Conservation (phyloP, 2,113 vertebrate genomes). For the Nibea coibor region DNA sequence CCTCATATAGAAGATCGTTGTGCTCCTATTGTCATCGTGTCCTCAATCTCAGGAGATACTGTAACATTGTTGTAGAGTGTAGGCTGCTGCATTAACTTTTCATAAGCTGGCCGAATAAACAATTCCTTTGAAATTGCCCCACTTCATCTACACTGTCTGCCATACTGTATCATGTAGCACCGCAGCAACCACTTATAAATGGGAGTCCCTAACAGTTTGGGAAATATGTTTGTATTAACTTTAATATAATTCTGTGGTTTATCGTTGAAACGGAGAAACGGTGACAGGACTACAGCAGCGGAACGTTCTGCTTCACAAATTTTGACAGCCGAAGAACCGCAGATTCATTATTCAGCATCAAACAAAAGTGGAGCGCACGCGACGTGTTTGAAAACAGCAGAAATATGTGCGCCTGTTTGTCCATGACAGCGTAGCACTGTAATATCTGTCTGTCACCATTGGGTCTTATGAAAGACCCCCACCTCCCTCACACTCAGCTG, state of each 20-base stretch:
- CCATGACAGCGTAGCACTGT: not conserved
- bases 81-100: not conserved
- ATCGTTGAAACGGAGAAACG: not conserved
- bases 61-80: not conserved
- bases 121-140: not conserved
- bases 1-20: not conserved
- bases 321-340: not conserved
- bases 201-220: not conserved
- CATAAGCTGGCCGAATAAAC: not conserved
- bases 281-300: not conserved
- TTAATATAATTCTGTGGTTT: not conserved
- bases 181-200: not conserved
- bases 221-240: not conserved
- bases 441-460: not conserved
- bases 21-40: too few relatives aligned
- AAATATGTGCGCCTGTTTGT: not conserved
- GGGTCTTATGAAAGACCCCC: constrained; percentile 16
- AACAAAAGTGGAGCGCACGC: not conserved
- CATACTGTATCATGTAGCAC: not conserved
- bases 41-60: not conserved
- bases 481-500: constrained; percentile 1
- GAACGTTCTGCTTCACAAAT: not conserved
- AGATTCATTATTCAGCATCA: not conserved
- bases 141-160: not conserved
- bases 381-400: not conserved